A percentile compares a stretch with the other conserved stretches of the same genome.
Conservation (phyloP, 1,140 invertebrate genomes). For the Halictus rubicundus region DNA sequence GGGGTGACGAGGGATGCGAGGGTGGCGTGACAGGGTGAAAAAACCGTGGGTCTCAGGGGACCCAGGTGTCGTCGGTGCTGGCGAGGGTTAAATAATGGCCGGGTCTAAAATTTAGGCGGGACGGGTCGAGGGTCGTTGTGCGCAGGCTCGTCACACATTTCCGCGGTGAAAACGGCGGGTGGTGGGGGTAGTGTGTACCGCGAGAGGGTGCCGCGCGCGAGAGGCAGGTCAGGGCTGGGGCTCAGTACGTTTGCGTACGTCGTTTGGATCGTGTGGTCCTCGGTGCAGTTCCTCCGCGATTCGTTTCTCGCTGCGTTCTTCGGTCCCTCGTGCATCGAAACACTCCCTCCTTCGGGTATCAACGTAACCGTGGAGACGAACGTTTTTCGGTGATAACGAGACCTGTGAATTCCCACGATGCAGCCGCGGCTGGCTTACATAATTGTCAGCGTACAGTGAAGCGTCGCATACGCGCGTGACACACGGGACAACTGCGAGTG, state of each 20-base stretch:
- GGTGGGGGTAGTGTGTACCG: conserved; percentile 51
- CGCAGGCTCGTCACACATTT: conserved; percentile 23
- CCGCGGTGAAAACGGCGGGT: conserved; percentile 1
- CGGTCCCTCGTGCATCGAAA: conserved; percentile 20
- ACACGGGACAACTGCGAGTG: conserved; percentile 40
- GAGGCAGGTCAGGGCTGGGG: conserved; percentile 73
- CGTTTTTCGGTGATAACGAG: conserved; percentile 22
- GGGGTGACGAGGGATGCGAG: too few species aligned
- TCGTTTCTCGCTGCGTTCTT: conserved; percentile 12
- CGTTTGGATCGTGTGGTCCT: conserved; percentile 18
- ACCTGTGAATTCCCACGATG: conserved; percentile 35
- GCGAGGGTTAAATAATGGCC: neutral
- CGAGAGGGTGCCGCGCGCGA: conserved; percentile 61
- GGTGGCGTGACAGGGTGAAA: too few species aligned
- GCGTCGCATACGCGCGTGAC: conserved; percentile 45
- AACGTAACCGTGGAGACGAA: neutral
- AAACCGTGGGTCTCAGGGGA: too few species aligned
- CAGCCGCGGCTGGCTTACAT: conserved; percentile 63
- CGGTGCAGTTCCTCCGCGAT: conserved; percentile 11
- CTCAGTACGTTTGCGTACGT: conserved; percentile 61
- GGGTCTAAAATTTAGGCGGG: conserved; percentile 53
- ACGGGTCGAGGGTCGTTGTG: conserved; percentile 9
- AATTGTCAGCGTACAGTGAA: conserved; percentile 59
- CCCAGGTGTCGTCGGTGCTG: too few species aligned
- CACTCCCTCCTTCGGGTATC: neutral